phyloP scores from a whole-genome alignment of 2,113 vertebrate species.

The Chloebia gouldiae region DNA sequence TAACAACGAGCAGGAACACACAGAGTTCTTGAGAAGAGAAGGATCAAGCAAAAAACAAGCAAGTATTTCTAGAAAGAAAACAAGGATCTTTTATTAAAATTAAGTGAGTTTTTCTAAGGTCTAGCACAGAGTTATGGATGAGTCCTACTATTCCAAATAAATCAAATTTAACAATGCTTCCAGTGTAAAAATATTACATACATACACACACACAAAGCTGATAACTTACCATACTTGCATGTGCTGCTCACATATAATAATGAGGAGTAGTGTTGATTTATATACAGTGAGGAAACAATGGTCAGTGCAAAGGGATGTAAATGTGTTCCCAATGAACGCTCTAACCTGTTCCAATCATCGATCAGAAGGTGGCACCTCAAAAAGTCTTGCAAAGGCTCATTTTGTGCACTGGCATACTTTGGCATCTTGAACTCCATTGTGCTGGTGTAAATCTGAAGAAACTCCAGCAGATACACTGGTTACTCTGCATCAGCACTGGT shows the following conservation, averaged over 20 bases:
- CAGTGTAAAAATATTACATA: not conserved
- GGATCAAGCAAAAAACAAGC: not conserved
- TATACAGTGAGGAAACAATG: conserved; percentile 52
- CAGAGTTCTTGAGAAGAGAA: conserved; percentile 7
- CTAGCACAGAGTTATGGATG: not conserved
- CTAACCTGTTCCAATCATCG: not conserved
- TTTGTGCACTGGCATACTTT: not conserved
- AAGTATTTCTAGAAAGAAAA: conserved; percentile 47
- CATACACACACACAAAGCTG: not conserved
- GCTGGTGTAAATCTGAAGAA: not conserved
- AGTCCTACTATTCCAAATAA: not conserved
- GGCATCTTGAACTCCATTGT: not conserved
- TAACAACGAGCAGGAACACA: conserved; percentile 47
- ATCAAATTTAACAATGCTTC: not conserved
- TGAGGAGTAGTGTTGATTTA: not conserved
- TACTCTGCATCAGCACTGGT: not conserved
- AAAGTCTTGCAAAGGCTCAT: not conserved
- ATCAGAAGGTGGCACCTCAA: conserved; percentile 23
- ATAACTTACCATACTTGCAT: conserved; percentile 59
- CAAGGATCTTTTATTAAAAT: not conserved
- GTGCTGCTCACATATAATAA: not conserved
- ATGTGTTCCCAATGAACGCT: not conserved
- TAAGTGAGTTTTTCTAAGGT: not conserved
- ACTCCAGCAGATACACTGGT: not conserved
- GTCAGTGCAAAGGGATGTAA: not conserved